These are phyloP conservation scores for Ichneumoninae sp. DNA, from an alignment of 2,888 invertebrate species.

Conservation along the genomic window DNA sequence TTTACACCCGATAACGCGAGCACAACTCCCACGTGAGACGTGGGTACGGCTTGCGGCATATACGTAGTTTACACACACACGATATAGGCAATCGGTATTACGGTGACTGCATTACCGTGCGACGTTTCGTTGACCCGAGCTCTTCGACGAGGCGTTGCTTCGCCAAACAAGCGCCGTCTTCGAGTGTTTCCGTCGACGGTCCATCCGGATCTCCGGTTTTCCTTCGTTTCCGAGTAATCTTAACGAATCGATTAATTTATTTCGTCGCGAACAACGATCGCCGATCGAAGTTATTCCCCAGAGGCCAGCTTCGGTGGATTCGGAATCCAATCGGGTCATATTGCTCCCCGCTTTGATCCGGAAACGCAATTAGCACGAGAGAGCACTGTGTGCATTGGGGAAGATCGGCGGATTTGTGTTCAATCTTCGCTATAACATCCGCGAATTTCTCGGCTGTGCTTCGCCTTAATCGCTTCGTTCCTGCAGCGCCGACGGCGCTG, in stretches of 20 bases:
- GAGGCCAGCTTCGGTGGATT: background rate
- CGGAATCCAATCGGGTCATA: background rate
- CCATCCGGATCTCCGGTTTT: background rate
- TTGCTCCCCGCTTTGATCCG: slow-evolving; percentile 13
- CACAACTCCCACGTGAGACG: slow-evolving; percentile 65
- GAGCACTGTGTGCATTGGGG: slow-evolving; percentile 11
- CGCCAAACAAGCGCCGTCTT: background rate
- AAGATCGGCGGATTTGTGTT: slow-evolving; percentile 38
- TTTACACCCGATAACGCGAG: slow-evolving; percentile 75
- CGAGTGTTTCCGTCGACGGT: background rate
- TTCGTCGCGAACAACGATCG: background rate
- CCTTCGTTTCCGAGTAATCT: background rate
- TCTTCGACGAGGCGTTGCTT: background rate
- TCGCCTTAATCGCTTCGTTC: background rate
- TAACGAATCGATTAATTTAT: background rate
- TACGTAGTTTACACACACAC: background rate
- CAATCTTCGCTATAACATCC: slow-evolving; percentile 42
- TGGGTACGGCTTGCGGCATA: slow-evolving; percentile 39
- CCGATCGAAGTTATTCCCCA: background rate
- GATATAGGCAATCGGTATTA: background rate
- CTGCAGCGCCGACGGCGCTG: slow-evolving; percentile 15
- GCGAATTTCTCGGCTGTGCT: slow-evolving; percentile 24
- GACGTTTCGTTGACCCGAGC: slow-evolving; percentile 35
- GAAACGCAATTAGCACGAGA: slow-evolving; percentile 38
- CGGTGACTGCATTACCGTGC: background rate